Evolutionary conservation across 2,888 invertebrate species (phyloP).

Genomic region (Sipha maydis): DNA sequence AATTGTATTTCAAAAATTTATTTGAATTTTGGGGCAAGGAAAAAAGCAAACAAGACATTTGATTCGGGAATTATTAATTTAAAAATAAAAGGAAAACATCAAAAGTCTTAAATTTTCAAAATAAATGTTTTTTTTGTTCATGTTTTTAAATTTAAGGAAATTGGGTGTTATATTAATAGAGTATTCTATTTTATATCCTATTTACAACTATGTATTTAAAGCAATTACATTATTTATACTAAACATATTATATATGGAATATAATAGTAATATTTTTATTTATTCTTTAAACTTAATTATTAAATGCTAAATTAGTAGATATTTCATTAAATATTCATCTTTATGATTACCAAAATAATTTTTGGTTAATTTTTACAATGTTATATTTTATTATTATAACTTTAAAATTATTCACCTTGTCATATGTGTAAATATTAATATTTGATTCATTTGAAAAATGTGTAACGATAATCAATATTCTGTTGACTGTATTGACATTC

Average conservation of each 20-base stretch:
- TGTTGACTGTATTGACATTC: slow-evolving; percentile 4
- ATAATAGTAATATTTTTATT: slow-evolving; percentile 20
- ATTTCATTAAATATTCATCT: not conserved
- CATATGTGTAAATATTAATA: not conserved
- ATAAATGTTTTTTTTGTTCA: no score
- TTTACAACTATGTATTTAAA: slow-evolving; percentile 16
- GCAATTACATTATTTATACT: slow-evolving; percentile 5
- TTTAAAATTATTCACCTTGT: not conserved
- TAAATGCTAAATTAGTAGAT: not conserved
- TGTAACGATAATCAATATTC: slow-evolving; percentile 13
- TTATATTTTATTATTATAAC: not conserved
- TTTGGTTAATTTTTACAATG: not conserved
- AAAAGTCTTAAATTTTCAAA: no score
- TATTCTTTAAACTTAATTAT: not conserved
- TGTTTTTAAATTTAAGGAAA: not conserved
- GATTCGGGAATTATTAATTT: not conserved
- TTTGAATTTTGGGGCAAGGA: not conserved
- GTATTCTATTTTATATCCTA: slow-evolving; percentile 11
- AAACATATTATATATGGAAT: not conserved
- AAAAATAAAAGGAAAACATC: not conserved
- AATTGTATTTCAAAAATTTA: not conserved
- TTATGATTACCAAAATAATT: not conserved
- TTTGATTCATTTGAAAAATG: not conserved
- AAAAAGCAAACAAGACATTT: not conserved
- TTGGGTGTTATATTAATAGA: not conserved